phyloP scores from a whole-genome alignment of 2,113 vertebrate genomes.

The Chrysemys picta region DNA sequence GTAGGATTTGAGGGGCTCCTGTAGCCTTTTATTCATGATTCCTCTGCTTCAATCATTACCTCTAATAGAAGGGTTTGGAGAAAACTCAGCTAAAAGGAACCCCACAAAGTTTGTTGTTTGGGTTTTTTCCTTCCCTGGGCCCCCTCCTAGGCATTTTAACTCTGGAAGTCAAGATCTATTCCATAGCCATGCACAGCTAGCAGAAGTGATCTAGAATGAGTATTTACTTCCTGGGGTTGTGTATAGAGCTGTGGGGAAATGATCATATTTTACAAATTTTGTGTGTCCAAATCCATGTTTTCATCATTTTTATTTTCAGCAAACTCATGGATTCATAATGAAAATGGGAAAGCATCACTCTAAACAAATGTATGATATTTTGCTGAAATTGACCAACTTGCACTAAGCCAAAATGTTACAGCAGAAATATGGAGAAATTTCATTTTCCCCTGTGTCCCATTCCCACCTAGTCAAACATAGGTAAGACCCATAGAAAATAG shows the following conservation, averaged over 20 bases:
- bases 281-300: background rate
- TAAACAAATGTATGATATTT: background rate
- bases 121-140: background rate
- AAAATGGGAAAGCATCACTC: background rate
- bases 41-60: background rate
- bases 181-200: background rate
- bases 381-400: background rate
- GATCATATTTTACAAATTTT: background rate
- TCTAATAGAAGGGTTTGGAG: background rate
- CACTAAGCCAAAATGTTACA: background rate
- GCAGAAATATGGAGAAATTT: background rate
- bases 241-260: background rate
- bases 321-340: background rate
- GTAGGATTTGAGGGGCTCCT: background rate
- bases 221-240: background rate
- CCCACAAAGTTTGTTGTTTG: no score
- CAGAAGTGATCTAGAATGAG: background rate
- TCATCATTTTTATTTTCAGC: background rate
- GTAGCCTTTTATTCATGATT: background rate
- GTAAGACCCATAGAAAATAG: background rate
- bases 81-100: background rate
- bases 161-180: background rate
- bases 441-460: background rate
- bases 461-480: background rate
- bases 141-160: background rate